Evolutionary conservation across 2,113 vertebrate species (phyloP).

Genomic region (Pseudorasbora parva): DNA sequence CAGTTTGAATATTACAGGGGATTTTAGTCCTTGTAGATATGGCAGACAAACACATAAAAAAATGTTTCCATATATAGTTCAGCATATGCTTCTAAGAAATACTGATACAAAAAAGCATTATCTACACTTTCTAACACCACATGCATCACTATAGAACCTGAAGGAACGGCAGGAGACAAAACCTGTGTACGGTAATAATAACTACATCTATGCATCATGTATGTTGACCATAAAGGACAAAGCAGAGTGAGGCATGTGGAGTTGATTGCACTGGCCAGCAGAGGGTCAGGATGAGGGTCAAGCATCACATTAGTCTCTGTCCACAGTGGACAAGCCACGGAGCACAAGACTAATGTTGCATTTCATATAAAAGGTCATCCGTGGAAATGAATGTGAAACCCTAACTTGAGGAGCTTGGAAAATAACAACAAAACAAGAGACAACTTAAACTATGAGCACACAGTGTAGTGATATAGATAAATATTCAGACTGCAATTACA

Average conservation of each 20-base stretch:
- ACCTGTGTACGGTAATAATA: slow-evolving; percentile 29
- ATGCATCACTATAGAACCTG: background rate
- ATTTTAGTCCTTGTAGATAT: background rate
- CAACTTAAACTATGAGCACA: slow-evolving; percentile 51
- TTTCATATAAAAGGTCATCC: slow-evolving; percentile 78
- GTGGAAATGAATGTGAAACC: slow-evolving; percentile 78
- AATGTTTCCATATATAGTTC: too few species aligned
- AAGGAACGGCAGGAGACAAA: background rate
- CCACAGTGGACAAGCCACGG: slow-evolving; percentile 72
- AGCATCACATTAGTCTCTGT: slow-evolving; percentile 79
- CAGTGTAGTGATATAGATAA: slow-evolving; percentile 50
- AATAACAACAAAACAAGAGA: slow-evolving; percentile 32
- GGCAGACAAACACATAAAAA: too few species aligned
- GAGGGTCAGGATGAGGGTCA: slow-evolving; percentile 75
- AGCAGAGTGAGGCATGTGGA: slow-evolving; percentile 68
- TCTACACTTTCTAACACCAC: background rate
- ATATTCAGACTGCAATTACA: slow-evolving; percentile 59
- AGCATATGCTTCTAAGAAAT: background rate
- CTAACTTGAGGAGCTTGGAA: slow-evolving; percentile 69
- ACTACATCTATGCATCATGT: slow-evolving; percentile 42
- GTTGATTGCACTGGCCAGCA: slow-evolving; percentile 72
- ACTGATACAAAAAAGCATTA: background rate
- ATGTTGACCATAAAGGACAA: slow-evolving; percentile 46
- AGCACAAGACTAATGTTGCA: slow-evolving; percentile 75
- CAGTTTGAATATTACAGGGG: background rate